Evolutionary conservation across 2,888 invertebrate species (phyloP).

Genomic region (Pterobdella sp.): DNA sequence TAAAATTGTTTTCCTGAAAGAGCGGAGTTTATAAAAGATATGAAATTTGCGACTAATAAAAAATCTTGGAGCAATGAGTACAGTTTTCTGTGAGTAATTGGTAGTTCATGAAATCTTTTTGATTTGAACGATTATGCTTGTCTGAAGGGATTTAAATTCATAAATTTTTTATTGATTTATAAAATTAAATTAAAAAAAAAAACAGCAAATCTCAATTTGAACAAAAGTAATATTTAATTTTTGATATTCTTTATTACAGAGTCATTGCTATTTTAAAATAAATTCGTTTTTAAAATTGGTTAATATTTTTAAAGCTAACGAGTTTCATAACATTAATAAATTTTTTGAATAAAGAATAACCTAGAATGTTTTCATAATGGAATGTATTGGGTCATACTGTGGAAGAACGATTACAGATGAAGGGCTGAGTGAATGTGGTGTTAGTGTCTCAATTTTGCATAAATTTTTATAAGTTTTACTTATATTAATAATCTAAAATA

Average conservation of each 20-base stretch:
- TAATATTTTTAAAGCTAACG: constrained; percentile 5
- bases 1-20: no score
- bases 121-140: no score
- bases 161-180: no score
- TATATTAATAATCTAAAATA: constrained; percentile 1
- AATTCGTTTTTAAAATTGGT: not conserved
- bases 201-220: no score
- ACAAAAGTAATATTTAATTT: no score
- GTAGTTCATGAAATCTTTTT: no score
- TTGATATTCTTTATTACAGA: constrained; percentile 1
- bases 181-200: no score
- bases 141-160: no score
- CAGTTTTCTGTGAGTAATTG: no score
- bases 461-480: not conserved
- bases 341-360: not conserved
- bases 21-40: no score
- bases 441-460: constrained; percentile 23
- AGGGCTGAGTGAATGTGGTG: constrained; percentile 34
- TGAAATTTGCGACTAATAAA: no score
- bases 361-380: not conserved
- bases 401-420: constrained; percentile 56
- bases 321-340: not conserved
- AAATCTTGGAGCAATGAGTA: no score
- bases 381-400: constrained; percentile 76
- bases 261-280: not conserved